A percentile compares a stretch with the other conserved stretches of the same genome.
These are phyloP conservation scores for Argyra leucocephala DNA, from an alignment of 2,888 invertebrate genomes.

Conservation along the genomic window DNA sequence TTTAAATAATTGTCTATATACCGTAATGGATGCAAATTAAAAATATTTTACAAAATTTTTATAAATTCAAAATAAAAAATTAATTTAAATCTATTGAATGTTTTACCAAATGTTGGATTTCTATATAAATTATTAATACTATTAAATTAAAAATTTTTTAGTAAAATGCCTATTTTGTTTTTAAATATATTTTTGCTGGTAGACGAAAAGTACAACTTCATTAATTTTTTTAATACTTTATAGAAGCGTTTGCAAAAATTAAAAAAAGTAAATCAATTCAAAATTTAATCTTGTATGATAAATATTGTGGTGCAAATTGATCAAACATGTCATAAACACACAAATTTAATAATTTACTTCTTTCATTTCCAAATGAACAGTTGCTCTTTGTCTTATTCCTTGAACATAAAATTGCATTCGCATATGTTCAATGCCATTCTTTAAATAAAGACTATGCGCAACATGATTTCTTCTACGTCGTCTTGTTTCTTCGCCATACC, in stretches of 20 bases:
- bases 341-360: conserved; percentile 61
- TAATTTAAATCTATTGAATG: too few species aligned
- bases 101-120: too few species aligned
- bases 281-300: not conserved
- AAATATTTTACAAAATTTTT: too few species aligned
- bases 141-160: too few species aligned
- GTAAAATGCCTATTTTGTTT: too few species aligned
- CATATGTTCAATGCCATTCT: conserved; percentile 68
- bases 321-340: not conserved
- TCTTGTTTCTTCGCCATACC: conserved; percentile 77
- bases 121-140: too few species aligned
- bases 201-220: too few species aligned
- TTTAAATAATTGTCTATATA: conserved; percentile 7
- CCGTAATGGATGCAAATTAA: too few species aligned
- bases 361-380: conserved; percentile 77
- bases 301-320: not conserved
- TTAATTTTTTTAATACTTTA: not conserved
- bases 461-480: conserved; percentile 76
- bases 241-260: not conserved
- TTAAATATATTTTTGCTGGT: too few species aligned
- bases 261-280: not conserved
- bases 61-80: too few species aligned
- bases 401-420: conserved; percentile 86
- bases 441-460: conserved; percentile 64
- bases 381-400: conserved; percentile 69